A percentile compares a stretch with the other conserved stretches of the same genome.
These are phyloP conservation scores for Enteromius fasciolatus DNA, from an alignment of 2,797 vertebrate species.

Conservation along the genomic window DNA sequence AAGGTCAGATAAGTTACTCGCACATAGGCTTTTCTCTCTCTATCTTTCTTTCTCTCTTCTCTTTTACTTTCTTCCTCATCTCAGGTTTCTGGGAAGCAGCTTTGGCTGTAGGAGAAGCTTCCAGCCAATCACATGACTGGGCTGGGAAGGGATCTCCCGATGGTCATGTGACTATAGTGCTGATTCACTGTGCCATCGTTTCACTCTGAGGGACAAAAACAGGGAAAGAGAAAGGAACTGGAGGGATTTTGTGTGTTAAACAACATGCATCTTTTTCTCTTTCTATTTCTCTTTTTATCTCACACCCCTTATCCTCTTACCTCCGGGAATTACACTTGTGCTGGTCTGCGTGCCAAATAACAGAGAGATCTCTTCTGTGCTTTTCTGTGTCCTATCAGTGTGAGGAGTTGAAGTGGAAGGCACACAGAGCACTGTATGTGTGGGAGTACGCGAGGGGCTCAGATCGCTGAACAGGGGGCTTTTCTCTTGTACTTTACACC, in stretches of 20 bases:
- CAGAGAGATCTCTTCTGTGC: neutral
- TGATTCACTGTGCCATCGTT: slow-evolving; percentile 53
- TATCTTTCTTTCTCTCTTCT: slow-evolving; percentile 11
- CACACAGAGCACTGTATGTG: neutral
- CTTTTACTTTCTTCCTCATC: slow-evolving; percentile 4
- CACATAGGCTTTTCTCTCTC: neutral
- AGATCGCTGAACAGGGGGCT: slow-evolving; percentile 33
- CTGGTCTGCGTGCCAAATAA: slow-evolving; percentile 38
- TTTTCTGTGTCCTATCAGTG: slow-evolving; percentile 7
- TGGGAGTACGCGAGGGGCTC: slow-evolving; percentile 43
- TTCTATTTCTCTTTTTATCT: slow-evolving; percentile 35
- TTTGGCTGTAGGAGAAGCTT: slow-evolving; percentile 57
- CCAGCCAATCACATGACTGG: slow-evolving; percentile 62
- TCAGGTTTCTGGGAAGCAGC: slow-evolving; percentile 64
- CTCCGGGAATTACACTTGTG: slow-evolving; percentile 2
- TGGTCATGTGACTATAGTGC: slow-evolving; percentile 59
- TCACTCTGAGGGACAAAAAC: neutral
- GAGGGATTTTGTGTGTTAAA: slow-evolving; percentile 35
- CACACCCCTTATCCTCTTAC: neutral
- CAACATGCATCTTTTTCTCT: slow-evolving; percentile 23
- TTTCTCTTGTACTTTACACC: slow-evolving; percentile 52
- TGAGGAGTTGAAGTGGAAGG: neutral
- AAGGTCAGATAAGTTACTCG: neutral
- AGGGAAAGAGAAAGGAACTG: neutral
- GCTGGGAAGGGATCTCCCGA: slow-evolving; percentile 61